Base-by-base conservation (phyloP, 2,888 invertebrate genomes). In the Chelonus formosanus region DNA sequence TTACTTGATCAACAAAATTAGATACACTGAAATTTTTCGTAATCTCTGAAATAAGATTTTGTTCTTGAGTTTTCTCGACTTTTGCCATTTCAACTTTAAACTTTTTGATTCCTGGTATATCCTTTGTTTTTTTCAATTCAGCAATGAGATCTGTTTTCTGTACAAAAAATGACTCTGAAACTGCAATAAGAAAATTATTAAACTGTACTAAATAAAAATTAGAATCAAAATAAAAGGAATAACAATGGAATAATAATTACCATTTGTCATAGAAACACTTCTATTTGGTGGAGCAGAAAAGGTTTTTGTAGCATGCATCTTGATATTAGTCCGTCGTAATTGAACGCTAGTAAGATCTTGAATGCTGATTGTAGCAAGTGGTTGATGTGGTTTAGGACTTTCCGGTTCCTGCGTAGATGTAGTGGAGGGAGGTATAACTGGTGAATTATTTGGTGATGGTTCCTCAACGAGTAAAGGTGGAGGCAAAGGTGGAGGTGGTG, bases 81-180 rank as follows among this genome's bases (percentile, higher is more conserved):
- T 94, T 92, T 34, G 93, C 93, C 72, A 93, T 89, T 84, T 96
- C 95, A 73, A 95, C 94, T 84, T 96, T 96, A 88, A 96, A 85
- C 84, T 96, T 96, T 84, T 93, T 93, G 63, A 97, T 95, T n/a
- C 96, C 96, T 1, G 94, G 92, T 70, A 96, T 94, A 81, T 96
- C 95, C 84, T 92, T 95, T 53, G 95, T 95, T 87, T 94, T 90
- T 84, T 96, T 96, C 68, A 97, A 85, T 80, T 97, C 97, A 55
- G 95, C 96, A 71, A 97, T 96, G 56, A 97, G 86, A 83, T 96
- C 95, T 35, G 91, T 93, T 84, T 94, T 95, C 71, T 90, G 92
- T 59, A 89, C 88, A 75, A 90, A 87, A 85, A 90, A 94, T 54
- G 90, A 89, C 70, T 92, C 92, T 52, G 86, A 86, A 59, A 86